These are phyloP conservation scores for Paratrypauchen microcephalus DNA, from an alignment of 2,797 vertebrate genomes.

Conservation along the genomic window DNA sequence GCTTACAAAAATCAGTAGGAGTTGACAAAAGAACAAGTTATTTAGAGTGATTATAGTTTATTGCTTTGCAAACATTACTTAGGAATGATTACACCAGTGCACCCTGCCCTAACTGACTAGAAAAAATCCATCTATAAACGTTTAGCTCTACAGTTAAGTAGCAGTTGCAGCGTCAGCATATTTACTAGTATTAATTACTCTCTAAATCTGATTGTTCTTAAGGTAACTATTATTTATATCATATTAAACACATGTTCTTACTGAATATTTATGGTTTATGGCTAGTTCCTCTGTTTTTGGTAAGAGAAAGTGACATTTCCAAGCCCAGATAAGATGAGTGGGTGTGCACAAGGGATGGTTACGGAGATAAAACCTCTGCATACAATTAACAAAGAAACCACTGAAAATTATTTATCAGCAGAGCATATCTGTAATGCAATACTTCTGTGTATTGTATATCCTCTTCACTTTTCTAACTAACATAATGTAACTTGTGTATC, in stretches of 20 bases:
- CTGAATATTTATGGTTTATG: background rate
- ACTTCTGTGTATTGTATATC: background rate
- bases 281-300: no score
- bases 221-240: background rate
- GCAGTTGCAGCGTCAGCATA: background rate
- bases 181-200: background rate
- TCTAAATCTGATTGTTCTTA: background rate
- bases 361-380: no score
- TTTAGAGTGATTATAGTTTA: conserved; percentile 2
- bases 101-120: background rate
- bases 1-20: background rate
- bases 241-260: background rate
- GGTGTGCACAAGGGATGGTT: background rate
- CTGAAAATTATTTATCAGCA: background rate
- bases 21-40: background rate
- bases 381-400: background rate
- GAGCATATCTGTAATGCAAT: background rate
- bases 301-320: no score
- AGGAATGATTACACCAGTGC: background rate
- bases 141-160: background rate
- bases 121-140: background rate
- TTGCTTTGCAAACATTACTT: conserved; percentile 4
- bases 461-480: no score
- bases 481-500: no score
- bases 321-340: background rate